phyloP scores from a whole-genome alignment of 53 echinoderm and acorn worm species.

The Echinarachnius parma region DNA sequence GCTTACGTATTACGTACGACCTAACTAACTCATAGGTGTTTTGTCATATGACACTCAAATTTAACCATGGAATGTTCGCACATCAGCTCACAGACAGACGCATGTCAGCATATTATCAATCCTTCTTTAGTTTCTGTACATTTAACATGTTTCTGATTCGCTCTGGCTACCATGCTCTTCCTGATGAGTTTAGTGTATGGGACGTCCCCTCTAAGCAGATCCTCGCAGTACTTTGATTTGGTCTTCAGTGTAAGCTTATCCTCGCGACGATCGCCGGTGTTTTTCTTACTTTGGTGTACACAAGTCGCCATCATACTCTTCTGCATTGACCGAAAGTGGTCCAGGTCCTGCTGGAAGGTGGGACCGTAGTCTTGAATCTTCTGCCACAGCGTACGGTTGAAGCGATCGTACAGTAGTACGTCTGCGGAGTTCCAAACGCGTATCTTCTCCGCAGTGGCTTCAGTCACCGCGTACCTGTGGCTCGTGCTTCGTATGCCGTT shows the following conservation, averaged over 20 bases:
- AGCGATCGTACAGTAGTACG: constrained; percentile 1
- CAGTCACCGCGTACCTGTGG: constrained; percentile 18
- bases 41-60: too few species aligned
- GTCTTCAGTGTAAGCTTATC: constrained; percentile 32
- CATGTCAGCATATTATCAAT: too few species aligned
- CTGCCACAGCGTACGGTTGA: constrained; percentile 14
- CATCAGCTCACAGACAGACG: too few species aligned
- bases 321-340: constrained; percentile 1
- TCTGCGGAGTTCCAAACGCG: constrained; percentile 12
- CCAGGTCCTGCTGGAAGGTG: constrained; percentile 6
- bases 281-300: constrained; percentile 5
- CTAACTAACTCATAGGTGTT: too few species aligned
- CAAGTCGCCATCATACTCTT: constrained; percentile 18
- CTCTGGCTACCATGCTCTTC: too few species aligned
- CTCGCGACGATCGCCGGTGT: constrained; percentile 29
- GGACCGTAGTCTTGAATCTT: constrained; percentile 31
- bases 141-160: too few species aligned
- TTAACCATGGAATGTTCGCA: too few species aligned
- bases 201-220: constrained; percentile 24
- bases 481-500: constrained; percentile 32
- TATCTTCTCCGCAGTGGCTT: constrained; percentile 4
- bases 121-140: too few species aligned
- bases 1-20: too few species aligned
- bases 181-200: constrained; percentile 23
- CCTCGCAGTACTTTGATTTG: constrained; percentile 3